Evolutionary conservation across 2,888 invertebrate species (phyloP).

Genomic region (Phorcus lineatus): DNA sequence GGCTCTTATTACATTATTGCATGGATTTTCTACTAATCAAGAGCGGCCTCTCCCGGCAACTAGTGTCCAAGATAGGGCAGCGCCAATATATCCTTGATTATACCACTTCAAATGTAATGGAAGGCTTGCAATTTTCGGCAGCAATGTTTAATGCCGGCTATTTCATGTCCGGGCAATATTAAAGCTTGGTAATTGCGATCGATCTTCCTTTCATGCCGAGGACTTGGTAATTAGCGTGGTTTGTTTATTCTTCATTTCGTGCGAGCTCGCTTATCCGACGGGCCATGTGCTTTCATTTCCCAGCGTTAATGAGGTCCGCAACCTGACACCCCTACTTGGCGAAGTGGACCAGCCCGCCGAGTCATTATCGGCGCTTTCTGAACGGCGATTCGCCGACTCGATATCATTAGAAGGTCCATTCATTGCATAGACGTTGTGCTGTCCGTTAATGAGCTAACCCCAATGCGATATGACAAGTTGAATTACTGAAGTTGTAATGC

Average conservation of each 20-base stretch:
- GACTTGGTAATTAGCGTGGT: conserved; percentile 25
- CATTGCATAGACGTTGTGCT: conserved; percentile 23
- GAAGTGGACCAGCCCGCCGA: conserved; percentile 19
- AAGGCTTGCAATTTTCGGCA: conserved; percentile 27
- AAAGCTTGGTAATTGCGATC: conserved; percentile 25
- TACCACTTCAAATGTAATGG: conserved; percentile 29
- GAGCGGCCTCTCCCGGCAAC: conserved; percentile 23
- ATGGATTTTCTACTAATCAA: conserved; percentile 31
- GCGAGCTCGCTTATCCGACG: conserved; percentile 22
- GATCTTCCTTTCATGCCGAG: conserved; percentile 26
- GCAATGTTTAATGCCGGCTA: conserved; percentile 28
- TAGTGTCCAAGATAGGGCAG: conserved; percentile 12
- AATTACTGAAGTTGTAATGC: conserved; percentile 26
- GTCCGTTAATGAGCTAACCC: conserved; percentile 25
- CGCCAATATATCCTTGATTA: conserved; percentile 24
- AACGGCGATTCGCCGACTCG: conserved; percentile 16
- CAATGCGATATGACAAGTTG: conserved; percentile 24
- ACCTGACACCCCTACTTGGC: background rate
- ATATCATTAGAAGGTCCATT: conserved; percentile 26
- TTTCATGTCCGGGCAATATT: conserved; percentile 28
- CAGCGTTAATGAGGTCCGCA: conserved; percentile 19
- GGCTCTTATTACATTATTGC: conserved; percentile 31
- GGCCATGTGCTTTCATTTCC: conserved; percentile 30
- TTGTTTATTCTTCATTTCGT: conserved; percentile 30
- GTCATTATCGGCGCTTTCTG: conserved; percentile 22